Percentiles rank a stretch among this genome's conserved stretches.
phyloP scores from a whole-genome alignment of 2,888 invertebrate species.

The Erpobdella octoculata region DNA sequence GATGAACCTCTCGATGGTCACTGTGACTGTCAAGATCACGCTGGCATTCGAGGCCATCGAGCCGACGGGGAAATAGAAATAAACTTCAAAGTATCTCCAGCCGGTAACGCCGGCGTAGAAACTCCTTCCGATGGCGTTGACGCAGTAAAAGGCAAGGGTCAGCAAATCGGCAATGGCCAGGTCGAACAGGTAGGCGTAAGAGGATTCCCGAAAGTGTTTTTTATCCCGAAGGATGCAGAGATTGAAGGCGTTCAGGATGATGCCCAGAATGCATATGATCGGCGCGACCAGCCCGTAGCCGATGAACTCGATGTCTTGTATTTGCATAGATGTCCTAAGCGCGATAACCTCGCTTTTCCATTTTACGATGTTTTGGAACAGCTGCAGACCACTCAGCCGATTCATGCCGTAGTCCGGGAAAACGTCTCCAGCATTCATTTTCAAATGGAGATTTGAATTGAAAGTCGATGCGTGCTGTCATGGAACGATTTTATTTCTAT shows the following conservation, averaged over 20 bases:
- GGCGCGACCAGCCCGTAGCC: constrained; percentile 31
- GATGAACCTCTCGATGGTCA: constrained; percentile 33
- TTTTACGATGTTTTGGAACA: background rate
- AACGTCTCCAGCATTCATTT: no score
- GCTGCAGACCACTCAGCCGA: background rate
- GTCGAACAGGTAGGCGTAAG: constrained; percentile 33
- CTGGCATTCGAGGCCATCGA: constrained; percentile 33
- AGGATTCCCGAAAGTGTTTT: constrained; percentile 31
- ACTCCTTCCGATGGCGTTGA: constrained; percentile 33
- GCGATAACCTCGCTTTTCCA: background rate
- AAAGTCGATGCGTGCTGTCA: no score
- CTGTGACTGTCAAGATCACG: constrained; percentile 33
- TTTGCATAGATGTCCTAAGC: no score
- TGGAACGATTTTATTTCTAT: no score
- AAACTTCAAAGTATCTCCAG: constrained; percentile 33
- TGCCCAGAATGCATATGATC: constrained; percentile 30
- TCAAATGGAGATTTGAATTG: no score
- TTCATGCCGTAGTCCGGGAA: background rate
- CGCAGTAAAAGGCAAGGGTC: constrained; percentile 31
- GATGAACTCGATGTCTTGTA: constrained; percentile 14
- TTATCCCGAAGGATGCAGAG: constrained; percentile 25
- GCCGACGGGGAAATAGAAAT: constrained; percentile 34
- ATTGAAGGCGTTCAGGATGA: constrained; percentile 34
- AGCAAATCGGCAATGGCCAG: constrained; percentile 35
- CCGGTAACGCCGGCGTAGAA: constrained; percentile 13